A percentile compares a stretch with the other conserved stretches of the same genome.
phyloP scores from a whole-genome alignment of 2,888 invertebrate species.

The Caenorhabditis sp. region DNA sequence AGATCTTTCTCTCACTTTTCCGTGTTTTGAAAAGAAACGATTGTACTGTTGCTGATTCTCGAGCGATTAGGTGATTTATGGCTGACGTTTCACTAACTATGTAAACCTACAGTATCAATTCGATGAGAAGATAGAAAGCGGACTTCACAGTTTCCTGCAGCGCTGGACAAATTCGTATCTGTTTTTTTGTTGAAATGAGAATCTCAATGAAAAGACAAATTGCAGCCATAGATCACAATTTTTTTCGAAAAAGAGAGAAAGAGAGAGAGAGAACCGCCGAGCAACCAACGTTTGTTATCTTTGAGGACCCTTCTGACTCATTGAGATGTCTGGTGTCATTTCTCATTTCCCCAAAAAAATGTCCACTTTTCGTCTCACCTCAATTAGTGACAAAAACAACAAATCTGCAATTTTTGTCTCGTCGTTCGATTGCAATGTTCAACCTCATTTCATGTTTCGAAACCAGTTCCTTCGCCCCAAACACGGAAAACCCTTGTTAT shows the following conservation, averaged over 20 bases:
- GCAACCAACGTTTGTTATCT: no score
- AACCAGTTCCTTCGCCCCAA: conserved; percentile 48
- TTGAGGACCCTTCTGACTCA: no score
- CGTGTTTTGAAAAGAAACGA: no score
- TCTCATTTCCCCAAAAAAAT: not conserved
- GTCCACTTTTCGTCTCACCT: conserved; percentile 4
- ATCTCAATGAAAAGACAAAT: no score
- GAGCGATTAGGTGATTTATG: conserved; percentile 24
- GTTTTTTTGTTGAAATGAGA: no score
- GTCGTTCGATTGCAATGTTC: conserved; percentile 50
- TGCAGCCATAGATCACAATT: no score
- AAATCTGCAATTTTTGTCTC: conserved; percentile 40
- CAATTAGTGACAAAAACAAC: conserved; percentile 23
- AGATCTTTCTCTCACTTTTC: not conserved
- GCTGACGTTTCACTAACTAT: conserved; percentile 25
- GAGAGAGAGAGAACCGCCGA: no score
- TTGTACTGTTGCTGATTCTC: not conserved
- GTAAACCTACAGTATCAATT: conserved; percentile 36
- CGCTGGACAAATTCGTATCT: no score
- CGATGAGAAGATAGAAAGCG: conserved; percentile 6
- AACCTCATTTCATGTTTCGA: conserved; percentile 53
- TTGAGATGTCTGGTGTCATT: conserved; percentile 12
- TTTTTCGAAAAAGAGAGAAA: no score
- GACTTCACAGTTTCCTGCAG: no score
- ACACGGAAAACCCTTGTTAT: conserved; percentile 53